Conservation (phyloP, 2,797 vertebrate genomes). For the Gouania willdenowi region DNA sequence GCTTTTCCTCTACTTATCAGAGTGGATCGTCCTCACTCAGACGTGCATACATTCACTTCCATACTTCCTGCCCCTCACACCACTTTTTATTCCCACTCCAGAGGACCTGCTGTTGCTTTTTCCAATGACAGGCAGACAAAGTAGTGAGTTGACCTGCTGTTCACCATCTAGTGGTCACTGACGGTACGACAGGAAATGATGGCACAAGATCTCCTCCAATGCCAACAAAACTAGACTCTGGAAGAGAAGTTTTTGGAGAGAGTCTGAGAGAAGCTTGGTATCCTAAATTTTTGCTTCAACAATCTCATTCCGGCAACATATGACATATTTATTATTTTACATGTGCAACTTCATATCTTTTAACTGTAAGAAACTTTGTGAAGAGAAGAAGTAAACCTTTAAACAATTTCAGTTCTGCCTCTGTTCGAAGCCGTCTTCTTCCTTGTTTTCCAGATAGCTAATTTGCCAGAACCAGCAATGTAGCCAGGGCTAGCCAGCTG, state of each 20-base stretch:
- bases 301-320: too few species aligned
- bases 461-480: too few species aligned
- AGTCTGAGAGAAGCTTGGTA: conserved; percentile 1
- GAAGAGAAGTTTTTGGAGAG: conserved; percentile 12
- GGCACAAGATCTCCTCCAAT: conserved; percentile 16
- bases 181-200: conserved; percentile 16
- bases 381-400: too few species aligned
- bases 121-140: background rate
- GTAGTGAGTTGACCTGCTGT: conserved; percentile 14
- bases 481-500: too few species aligned
- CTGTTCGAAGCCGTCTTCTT: too few species aligned
- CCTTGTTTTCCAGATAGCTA: too few species aligned
- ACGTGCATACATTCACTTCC: background rate
- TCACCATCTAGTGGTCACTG: conserved; percentile 62
- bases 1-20: conserved; percentile 22
- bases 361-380: too few species aligned
- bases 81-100: background rate
- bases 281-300: conserved; percentile 1
- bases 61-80: background rate
- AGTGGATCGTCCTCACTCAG: conserved; percentile 3
- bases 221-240: conserved; percentile 7
- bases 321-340: too few species aligned
- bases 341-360: too few species aligned
- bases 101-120: background rate
- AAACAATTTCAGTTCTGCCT: too few species aligned